These are phyloP conservation scores for Drosophila neonasuta DNA, from an alignment of 2,888 invertebrate genomes.

Conservation along the genomic window DNA sequence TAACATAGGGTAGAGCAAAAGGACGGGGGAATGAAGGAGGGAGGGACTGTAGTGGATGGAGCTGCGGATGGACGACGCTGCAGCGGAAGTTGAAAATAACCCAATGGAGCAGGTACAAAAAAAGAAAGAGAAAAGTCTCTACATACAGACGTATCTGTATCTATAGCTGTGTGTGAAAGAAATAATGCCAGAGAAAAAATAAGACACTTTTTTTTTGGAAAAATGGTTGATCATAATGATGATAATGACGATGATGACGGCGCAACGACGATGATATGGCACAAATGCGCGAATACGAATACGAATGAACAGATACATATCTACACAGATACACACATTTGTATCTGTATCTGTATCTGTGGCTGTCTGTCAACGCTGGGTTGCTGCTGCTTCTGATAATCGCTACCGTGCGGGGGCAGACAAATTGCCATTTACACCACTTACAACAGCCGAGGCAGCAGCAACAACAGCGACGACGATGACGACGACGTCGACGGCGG, in stretches of 20 bases:
- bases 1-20: slow-evolving; percentile 31
- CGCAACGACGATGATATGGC: slow-evolving; percentile 73
- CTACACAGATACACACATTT: slow-evolving; percentile 20
- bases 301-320: slow-evolving; percentile 59
- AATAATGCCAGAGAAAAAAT: slow-evolving; percentile 58
- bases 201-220: slow-evolving; percentile 58
- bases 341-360: slow-evolving; percentile 8
- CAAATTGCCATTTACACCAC: slow-evolving; percentile 79
- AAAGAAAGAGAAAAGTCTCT: slow-evolving; percentile 3
- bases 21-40: too few relatives aligned
- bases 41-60: neutral
- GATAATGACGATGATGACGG: slow-evolving; percentile 70
- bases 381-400: slow-evolving; percentile 48
- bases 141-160: slow-evolving; percentile 8
- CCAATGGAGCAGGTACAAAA: slow-evolving; percentile 57
- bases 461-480: slow-evolving; percentile 16
- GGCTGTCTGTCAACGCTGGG: slow-evolving; percentile 61
- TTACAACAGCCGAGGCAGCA: slow-evolving; percentile 54
- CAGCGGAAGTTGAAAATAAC: slow-evolving; percentile 70
- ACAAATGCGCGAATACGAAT: slow-evolving; percentile 58
- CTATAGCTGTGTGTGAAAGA: slow-evolving; percentile 40
- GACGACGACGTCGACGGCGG: slow-evolving; percentile 24
- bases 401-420: slow-evolving; percentile 68
- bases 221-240: slow-evolving; percentile 70
- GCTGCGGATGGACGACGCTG: slow-evolving; percentile 34